Evolutionary conservation across 2,797 vertebrate species (phyloP).

Genomic region (Oreonectes daqikongensis): DNA sequence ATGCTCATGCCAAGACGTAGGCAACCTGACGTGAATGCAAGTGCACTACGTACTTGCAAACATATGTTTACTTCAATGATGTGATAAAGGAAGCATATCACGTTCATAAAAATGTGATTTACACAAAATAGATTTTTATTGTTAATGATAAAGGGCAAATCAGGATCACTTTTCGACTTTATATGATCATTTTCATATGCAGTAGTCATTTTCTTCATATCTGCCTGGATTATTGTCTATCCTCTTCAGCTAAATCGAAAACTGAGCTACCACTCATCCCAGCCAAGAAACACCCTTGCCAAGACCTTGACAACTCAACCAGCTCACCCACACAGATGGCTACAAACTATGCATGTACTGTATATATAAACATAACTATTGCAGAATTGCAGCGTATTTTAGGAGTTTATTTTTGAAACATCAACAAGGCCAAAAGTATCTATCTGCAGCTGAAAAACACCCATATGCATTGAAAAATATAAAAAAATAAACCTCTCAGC

Average conservation of each 20-base stretch:
- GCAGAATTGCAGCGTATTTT: no score
- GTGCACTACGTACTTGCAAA: background rate
- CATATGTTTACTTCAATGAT: background rate
- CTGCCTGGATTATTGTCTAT: background rate
- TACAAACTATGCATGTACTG: background rate
- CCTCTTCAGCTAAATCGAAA: background rate
- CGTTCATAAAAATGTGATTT: background rate
- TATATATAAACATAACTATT: no score
- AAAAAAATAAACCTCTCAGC: no score
- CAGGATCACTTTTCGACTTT: background rate
- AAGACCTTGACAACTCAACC: background rate
- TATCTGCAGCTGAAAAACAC: no score
- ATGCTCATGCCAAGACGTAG: background rate
- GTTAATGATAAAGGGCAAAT: background rate
- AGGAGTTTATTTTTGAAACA: no score
- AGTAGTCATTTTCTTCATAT: background rate
- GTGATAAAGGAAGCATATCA: background rate
- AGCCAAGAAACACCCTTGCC: background rate
- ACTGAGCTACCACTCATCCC: background rate
- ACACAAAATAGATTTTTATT: background rate
- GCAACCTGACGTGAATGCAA: background rate
- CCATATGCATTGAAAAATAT: no score
- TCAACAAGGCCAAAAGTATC: no score
- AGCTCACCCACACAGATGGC: background rate
- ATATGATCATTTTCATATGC: background rate